A percentile compares a stretch with the other conserved stretches of the same genome.
These are phyloP conservation scores for Meteorus sp. DNA, from an alignment of 1,140 invertebrate species.

Conservation along the genomic window DNA sequence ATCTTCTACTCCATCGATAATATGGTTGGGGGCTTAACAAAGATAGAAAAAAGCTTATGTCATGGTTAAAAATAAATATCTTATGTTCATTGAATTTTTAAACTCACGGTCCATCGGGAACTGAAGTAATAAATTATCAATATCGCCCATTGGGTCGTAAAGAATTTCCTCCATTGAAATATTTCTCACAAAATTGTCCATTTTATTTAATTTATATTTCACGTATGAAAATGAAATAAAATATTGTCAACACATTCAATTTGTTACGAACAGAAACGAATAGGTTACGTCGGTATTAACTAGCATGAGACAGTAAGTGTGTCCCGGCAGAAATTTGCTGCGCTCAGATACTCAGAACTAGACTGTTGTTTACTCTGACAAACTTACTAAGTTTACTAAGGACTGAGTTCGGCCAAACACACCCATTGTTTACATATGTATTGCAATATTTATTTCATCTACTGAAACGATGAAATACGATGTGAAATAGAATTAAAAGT, in stretches of 20 bases:
- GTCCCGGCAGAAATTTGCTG: not conserved
- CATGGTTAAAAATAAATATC: not conserved
- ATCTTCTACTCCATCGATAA: too few species aligned
- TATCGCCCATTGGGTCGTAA: not conserved
- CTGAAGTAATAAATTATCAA: not conserved
- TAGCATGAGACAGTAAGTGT: not conserved
- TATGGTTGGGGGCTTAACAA: too few species aligned
- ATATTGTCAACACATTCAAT: not conserved
- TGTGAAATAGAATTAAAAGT: too few species aligned
- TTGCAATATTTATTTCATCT: too few species aligned
- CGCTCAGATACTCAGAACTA: too few species aligned
- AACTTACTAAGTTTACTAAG: too few species aligned
- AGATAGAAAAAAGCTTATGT: too few species aligned
- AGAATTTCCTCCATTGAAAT: not conserved
- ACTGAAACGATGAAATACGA: too few species aligned
- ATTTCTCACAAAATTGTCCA: not conserved
- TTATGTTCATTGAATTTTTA: not conserved
- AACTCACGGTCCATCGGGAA: not conserved
- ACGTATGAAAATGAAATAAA: not conserved
- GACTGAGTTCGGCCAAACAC: too few species aligned
- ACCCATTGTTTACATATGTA: too few species aligned
- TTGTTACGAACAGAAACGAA: not conserved
- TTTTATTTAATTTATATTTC: too few species aligned
- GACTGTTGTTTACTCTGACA: too few species aligned
- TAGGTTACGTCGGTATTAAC: not conserved